Base-by-base conservation (phyloP, 2,888 invertebrate genomes). In the Didymodactylos carnosus region DNA sequence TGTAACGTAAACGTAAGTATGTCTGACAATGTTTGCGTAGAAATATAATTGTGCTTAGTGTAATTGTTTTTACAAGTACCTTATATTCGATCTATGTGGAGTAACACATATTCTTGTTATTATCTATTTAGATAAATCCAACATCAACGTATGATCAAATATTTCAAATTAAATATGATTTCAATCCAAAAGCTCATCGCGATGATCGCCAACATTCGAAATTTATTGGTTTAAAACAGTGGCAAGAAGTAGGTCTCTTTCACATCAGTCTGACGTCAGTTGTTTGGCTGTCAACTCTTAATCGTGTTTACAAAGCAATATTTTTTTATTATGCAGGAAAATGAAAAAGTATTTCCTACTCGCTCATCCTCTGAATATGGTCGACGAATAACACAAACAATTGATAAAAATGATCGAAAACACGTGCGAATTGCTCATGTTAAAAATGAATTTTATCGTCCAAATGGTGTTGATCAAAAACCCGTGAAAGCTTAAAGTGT, bases 131-230 rank as follows among this genome's bases (percentile, higher is more conserved):
- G 62, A 35, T 35, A 62, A 62, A 62, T 35, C 62, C 62, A 62
- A 35, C 62, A 19, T 62, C 62, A 19, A 62, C 35, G 8, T 83
- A 81, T 78, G 79, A 82, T 75, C 76, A 81, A 76, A 76, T 80
- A 35, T 82, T 80, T 75, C 76, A 79, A 23, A 78, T 80, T 35
- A 77, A 77, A 29, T 76, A 77, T 53, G 80, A 77, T 14, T 83
- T 78, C 77, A 81, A 82, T 77, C 79, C 80, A 71, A 81, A 82
- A 74, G 78, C 82, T 13, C 82, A 82, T 77, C 77, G 82, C 72
- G 80, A 80, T 78, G 83, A 83, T 78, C 76, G 83, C 76, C 81
- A 81, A 69, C 82, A 82, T 78, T 80, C 82, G 23, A 82, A 82
- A 75, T 80, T 79, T 23, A 76, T 78, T 43, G 82, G 82, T 23